phyloP scores from a whole-genome alignment of 2,888 invertebrate genomes.

The Drosophila robusta region DNA sequence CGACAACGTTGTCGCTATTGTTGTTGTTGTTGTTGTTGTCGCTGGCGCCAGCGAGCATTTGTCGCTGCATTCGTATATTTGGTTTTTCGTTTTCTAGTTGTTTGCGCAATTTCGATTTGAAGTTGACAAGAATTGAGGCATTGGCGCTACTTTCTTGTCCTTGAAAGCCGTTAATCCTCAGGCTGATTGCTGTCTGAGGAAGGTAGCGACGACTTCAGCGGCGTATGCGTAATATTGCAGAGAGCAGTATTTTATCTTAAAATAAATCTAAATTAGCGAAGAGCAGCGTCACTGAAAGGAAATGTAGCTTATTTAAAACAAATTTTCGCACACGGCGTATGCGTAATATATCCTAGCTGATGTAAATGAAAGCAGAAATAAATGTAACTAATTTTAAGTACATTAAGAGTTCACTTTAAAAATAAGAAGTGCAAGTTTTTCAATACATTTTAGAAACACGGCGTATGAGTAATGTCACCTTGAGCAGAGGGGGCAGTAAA shows the following conservation, averaged over 20 bases:
- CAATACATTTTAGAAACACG: too few species aligned
- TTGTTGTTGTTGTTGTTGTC: neutral
- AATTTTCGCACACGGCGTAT: too few species aligned
- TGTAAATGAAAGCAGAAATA: too few species aligned
- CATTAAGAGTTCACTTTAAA: too few species aligned
- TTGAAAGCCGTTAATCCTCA: constrained; percentile 14
- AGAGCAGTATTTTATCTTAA: neutral
- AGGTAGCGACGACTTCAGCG: constrained; percentile 9
- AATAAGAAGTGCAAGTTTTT: too few species aligned
- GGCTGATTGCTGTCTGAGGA: constrained; percentile 8
- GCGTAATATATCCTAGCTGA: too few species aligned
- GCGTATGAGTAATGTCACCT: neutral
- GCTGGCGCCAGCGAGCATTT: constrained; percentile 30
- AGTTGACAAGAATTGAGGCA: constrained; percentile 22
- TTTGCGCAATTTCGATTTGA: constrained; percentile 25
- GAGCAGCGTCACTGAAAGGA: neutral
- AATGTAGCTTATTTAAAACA: neutral
- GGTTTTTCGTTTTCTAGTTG: constrained; percentile 6
- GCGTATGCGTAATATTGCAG: constrained; percentile 29
- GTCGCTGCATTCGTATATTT: constrained; percentile 20
- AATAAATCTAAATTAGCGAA: neutral
- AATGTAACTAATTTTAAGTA: neutral
- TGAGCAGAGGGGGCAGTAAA: too few species aligned
- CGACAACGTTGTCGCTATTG: constrained; percentile 14
- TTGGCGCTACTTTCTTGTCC: constrained; percentile 15